phyloP scores from a whole-genome alignment of 2,888 invertebrate species.

The Seira ritae region DNA sequence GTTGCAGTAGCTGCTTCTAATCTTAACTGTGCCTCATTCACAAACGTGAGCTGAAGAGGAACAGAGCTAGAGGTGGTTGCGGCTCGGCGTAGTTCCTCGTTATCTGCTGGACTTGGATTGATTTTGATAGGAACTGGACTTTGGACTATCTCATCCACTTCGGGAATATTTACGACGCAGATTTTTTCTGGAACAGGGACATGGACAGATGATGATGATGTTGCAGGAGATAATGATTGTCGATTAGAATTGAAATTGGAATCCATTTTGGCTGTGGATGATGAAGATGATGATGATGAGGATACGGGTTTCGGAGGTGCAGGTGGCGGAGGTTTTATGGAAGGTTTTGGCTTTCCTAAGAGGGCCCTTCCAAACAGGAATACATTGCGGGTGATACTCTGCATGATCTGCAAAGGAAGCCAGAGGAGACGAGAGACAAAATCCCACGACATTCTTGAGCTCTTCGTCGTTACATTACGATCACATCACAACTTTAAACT shows the following conservation, averaged over 20 bases:
- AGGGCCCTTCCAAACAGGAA: conserved; percentile 18
- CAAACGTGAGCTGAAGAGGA: too few relatives aligned
- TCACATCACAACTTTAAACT: not conserved
- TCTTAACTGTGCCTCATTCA: not conserved
- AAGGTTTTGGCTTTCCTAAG: conserved; percentile 35
- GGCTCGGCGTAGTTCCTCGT: too few relatives aligned
- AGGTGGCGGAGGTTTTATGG: conserved; percentile 20
- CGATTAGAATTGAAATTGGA: not conserved
- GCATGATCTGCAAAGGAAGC: conserved; percentile 46
- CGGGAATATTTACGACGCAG: not conserved
- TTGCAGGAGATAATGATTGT: not conserved
- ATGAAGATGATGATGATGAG: not conserved
- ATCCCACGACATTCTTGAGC: conserved; percentile 26
- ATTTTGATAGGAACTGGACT: too few relatives aligned
- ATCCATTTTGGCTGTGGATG: not conserved
- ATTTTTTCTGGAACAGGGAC: not conserved
- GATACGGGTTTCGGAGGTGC: not conserved
- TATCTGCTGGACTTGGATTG: too few relatives aligned
- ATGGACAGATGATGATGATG: not conserved
- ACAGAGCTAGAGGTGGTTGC: too few relatives aligned
- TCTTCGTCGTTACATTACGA: not conserved
- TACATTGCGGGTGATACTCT: conserved; percentile 25
- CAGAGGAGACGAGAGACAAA: conserved; percentile 26
- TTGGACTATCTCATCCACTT: not conserved
- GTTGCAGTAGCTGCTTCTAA: not conserved